Conservation (phyloP, 1,140 invertebrate species). For the Drosophila rufa region DNA sequence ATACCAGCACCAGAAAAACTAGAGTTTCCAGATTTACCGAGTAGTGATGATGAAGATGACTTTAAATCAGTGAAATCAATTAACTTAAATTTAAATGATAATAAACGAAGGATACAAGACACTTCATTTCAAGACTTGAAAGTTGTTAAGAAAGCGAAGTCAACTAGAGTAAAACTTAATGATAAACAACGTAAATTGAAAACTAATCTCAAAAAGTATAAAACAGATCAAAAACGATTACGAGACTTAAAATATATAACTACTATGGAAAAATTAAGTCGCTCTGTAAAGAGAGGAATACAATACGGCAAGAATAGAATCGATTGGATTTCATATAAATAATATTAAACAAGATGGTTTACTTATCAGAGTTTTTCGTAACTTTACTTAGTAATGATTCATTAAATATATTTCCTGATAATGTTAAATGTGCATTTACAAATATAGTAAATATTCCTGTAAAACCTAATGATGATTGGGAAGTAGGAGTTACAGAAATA, state of each 20-base stretch:
- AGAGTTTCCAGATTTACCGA: neutral
- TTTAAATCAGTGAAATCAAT: no score
- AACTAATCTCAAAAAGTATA: no score
- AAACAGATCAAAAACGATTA: no score
- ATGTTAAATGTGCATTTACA: slow-evolving; percentile 7
- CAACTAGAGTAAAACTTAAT: neutral
- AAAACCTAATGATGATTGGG: slow-evolving; percentile 1
- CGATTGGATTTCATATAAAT: no score
- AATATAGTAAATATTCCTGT: slow-evolving; percentile 5
- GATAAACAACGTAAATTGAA: no score
- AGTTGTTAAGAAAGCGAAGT: neutral
- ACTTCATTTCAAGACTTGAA: neutral
- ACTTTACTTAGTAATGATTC: neutral
- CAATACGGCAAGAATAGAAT: no score
- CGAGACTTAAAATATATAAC: no score
- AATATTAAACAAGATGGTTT: no score
- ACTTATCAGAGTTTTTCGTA: no score
- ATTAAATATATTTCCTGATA: neutral
- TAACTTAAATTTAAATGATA: neutral
- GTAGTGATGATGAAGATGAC: neutral
- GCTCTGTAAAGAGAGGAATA: no score
- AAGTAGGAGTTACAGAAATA: slow-evolving; percentile 9
- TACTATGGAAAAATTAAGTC: no score
- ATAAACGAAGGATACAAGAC: neutral
- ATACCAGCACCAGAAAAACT: neutral